phyloP scores from a whole-genome alignment of 64 coral and sea anemone species.

The Dendrophyllia cribrosa region DNA sequence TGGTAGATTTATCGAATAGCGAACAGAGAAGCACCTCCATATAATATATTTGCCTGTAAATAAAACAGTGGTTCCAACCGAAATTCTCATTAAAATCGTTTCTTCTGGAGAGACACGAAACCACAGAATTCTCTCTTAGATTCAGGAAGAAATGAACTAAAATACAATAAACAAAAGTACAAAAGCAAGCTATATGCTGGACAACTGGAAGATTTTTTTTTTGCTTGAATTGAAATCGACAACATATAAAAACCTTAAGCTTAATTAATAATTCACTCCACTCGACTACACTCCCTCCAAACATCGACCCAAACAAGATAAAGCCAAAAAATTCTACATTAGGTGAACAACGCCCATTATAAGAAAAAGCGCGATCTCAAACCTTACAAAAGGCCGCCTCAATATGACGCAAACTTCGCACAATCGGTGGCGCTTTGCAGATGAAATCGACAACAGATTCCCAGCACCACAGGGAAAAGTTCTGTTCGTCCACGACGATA shows the following conservation, averaged over 20 bases:
- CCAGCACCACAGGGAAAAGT: constrained; percentile 18
- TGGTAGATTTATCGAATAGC: neutral
- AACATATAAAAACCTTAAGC: constrained; percentile 28
- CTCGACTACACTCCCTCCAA: constrained; percentile 60
- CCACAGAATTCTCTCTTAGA: neutral
- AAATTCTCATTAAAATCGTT: neutral
- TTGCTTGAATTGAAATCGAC: constrained; percentile 55
- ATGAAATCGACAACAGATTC: constrained; percentile 59
- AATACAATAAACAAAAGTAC: neutral
- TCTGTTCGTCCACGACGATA: constrained; percentile 30
- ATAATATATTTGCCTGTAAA: constrained; percentile 10
- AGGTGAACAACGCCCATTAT: constrained; percentile 50
- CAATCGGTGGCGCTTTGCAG: constrained; percentile 16
- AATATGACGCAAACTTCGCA: constrained; percentile 19
- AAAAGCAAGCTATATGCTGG: neutral
- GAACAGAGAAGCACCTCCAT: neutral
- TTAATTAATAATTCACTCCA: constrained; percentile 62
- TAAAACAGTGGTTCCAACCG: neutral
- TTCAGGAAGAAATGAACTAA: neutral
- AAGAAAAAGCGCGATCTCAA: constrained; percentile 41
- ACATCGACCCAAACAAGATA: constrained; percentile 57
- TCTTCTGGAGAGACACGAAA: neutral
- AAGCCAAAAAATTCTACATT: constrained; percentile 31
- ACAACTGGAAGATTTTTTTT: neutral
- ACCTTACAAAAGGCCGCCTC: constrained; percentile 20